Evolutionary conservation across 2,113 vertebrate genomes (phyloP).

Genomic region (Atherinomorus stipes): DNA sequence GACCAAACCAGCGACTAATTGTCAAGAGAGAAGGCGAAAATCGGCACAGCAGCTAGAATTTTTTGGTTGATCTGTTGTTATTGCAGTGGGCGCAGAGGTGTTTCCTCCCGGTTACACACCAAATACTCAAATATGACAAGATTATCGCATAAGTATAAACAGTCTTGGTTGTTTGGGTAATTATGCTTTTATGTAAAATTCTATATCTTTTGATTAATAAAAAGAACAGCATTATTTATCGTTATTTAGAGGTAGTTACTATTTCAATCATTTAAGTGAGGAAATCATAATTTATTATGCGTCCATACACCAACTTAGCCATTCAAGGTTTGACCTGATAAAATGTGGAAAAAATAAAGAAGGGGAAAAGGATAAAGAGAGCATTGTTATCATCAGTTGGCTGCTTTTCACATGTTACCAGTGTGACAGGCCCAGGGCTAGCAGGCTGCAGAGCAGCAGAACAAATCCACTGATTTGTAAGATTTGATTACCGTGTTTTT

Average conservation of each 20-base stretch:
- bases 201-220: not conserved
- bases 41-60: not conserved
- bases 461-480: not conserved
- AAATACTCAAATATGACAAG: not conserved
- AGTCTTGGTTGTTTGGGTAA: not conserved
- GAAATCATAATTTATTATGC: not conserved
- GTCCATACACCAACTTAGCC: not conserved
- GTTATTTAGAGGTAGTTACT: not conserved
- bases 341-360: too few relatives aligned
- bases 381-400: constrained; percentile 56
- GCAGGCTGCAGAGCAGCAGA: not conserved
- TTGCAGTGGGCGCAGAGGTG: constrained; percentile 16
- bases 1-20: fast-evolving
- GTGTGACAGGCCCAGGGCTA: constrained; percentile 69
- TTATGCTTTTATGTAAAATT: not conserved
- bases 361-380: constrained; percentile 60
- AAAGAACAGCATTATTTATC: not conserved
- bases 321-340: not conserved
- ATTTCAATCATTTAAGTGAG: not conserved
- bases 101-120: not conserved
- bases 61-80: not conserved
- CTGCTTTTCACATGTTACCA: constrained; percentile 66
- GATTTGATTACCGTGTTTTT: not conserved
- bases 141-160: not conserved
- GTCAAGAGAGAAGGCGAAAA: not conserved